Evolutionary conservation across 2,888 invertebrate species (phyloP), one percentile per base, ranked within the genome.

Genomic region (Ganaspis brasiliensis): DNA sequence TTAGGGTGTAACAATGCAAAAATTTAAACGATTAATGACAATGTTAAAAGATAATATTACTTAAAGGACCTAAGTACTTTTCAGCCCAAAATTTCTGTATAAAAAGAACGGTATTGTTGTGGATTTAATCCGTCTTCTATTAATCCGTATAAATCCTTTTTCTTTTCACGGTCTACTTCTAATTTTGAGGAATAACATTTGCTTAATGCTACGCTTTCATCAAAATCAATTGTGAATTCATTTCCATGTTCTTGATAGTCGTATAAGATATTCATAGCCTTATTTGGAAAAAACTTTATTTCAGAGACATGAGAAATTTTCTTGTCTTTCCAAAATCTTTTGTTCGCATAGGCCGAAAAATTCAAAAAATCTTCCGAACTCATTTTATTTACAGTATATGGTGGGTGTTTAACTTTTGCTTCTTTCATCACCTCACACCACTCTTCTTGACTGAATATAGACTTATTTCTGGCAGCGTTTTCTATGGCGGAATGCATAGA

Each of bases 401-500:
- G 4, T 19, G 76, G 67, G 4, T 67, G 57, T 16, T 52, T 67
- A 5, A 77, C 61, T 75, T 79, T 79, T 4, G 76, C 74, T 52
- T 59, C 70, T 37, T 21, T 9, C 52, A 79, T 77, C 49, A 63
- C 12, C 19, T 72, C n/a, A 71, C 79, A 79, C 76, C 74, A 79
- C 52, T 79, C 71, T 26, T 52, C n/a, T 37, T 79, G 74, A 10
- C 37, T 74, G 52, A 71, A 79, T n/a, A 76, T 76, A 9, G 71
- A 72, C 31, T 59, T 75, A 19, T 75, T 52, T 14, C 45, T 67
- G 35, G 72, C 55, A 4, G 72, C 45, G 16, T 37, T 21, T 45
- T 79, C 79, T 19, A 75, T 79, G 10, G 59, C 56, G n/a, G 79
- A 76, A 37, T 79, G 76, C 76, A 79, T 79, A 21, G 75, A 74